Percentiles rank a stretch among this genome's conserved stretches.
phyloP scores from a whole-genome alignment of 1,140 invertebrate species.

The Drosophila parabipectinata region DNA sequence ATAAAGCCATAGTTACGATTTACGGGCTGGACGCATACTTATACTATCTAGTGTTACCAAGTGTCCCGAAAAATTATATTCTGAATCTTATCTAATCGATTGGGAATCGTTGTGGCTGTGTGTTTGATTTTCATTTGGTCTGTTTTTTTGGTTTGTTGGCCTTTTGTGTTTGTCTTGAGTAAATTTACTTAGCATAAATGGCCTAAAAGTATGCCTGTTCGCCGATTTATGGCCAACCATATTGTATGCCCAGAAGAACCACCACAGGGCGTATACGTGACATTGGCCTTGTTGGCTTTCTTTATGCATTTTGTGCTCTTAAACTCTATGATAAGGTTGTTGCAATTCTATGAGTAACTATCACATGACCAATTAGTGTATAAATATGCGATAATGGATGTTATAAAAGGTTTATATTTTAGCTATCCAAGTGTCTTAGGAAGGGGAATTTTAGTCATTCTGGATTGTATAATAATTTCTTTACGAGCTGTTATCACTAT shows the following conservation, averaged over 20 bases:
- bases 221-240: not conserved
- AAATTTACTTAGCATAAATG: slow-evolving; percentile 59
- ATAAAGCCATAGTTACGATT: slow-evolving; percentile 18
- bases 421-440: not conserved
- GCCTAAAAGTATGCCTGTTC: slow-evolving; percentile 73
- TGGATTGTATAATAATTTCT: no score
- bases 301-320: not conserved
- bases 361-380: not conserved
- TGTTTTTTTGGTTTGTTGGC: slow-evolving; percentile 3
- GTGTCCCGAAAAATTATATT: slow-evolving; percentile 30
- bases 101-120: slow-evolving; percentile 12
- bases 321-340: not conserved
- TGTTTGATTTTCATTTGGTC: slow-evolving; percentile 23
- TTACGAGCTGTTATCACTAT: no score
- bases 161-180: slow-evolving; percentile 28
- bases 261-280: slow-evolving; percentile 40
- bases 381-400: not conserved
- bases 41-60: slow-evolving; percentile 13
- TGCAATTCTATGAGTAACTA: not conserved
- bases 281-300: slow-evolving; percentile 15
- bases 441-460: no score
- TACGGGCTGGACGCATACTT: slow-evolving; percentile 12
- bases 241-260: slow-evolving; percentile 32
- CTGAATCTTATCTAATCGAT: slow-evolving; percentile 61
- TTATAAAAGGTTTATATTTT: no score